These are phyloP conservation scores for Gymnosoma rotundatum DNA, from an alignment of 2,888 invertebrate species.

Conservation along the genomic window DNA sequence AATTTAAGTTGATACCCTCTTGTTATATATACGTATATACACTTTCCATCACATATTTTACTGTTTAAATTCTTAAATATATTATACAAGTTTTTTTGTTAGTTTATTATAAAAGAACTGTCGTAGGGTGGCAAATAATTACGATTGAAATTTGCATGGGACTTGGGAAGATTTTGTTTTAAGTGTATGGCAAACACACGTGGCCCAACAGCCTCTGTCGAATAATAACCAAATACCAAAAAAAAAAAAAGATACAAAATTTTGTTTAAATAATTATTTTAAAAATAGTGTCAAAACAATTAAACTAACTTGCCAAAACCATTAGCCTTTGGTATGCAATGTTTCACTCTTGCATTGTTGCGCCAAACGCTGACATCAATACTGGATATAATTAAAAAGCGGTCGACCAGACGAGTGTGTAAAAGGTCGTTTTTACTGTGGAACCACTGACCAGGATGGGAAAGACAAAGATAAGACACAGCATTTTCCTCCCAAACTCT, in stretches of 20 bases:
- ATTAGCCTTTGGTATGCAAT: slow-evolving; percentile 93
- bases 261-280: slow-evolving; percentile 15
- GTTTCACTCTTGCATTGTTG: slow-evolving; percentile 95
- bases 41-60: slow-evolving; percentile 62
- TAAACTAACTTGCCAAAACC: slow-evolving; percentile 85
- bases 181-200: slow-evolving; percentile 96
- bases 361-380: slow-evolving; percentile 97
- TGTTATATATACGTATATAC: slow-evolving; percentile 54
- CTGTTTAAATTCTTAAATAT: slow-evolving; percentile 25
- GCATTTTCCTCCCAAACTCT: too few relatives aligned
- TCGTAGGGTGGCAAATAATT: slow-evolving; percentile 98
- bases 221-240: slow-evolving; percentile 91
- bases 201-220: slow-evolving; percentile 96
- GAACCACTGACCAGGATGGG: too few relatives aligned
- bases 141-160: slow-evolving; percentile 98
- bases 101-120: slow-evolving; percentile 95
- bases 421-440: too few relatives aligned
- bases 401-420: too few relatives aligned
- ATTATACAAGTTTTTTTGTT: slow-evolving; percentile 82
- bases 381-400: slow-evolving; percentile 92
- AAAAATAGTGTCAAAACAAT: background rate
- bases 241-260: slow-evolving; percentile 74
- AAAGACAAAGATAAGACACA: too few relatives aligned
- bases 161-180: slow-evolving; percentile 97
- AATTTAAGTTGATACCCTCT: too few relatives aligned